Evolutionary conservation across 1,140 invertebrate genomes (phyloP).

Genomic region (Ceratitis capitata): DNA sequence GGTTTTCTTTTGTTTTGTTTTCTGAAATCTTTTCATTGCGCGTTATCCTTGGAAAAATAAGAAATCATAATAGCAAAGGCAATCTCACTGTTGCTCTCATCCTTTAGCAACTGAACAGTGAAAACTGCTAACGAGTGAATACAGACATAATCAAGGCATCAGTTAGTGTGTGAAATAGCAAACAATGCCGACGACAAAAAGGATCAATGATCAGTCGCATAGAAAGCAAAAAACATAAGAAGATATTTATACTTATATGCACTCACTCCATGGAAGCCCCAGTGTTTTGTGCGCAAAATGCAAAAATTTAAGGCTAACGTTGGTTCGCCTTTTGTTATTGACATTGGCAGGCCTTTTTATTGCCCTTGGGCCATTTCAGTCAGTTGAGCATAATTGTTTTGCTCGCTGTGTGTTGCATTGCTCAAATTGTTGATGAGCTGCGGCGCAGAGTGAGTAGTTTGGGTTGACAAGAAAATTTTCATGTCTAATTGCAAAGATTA

Average conservation of each 20-base stretch:
- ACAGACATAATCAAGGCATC: conserved; percentile 32
- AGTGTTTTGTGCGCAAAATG: background rate
- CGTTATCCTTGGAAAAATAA: conserved; percentile 29
- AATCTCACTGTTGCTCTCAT: background rate
- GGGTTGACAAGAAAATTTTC: conserved; percentile 24
- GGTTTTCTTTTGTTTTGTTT: too few species aligned
- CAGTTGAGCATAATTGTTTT: conserved; percentile 22
- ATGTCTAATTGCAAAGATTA: conserved; percentile 7
- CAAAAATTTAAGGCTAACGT: background rate
- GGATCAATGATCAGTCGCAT: background rate
- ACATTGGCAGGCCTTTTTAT: conserved; percentile 36
- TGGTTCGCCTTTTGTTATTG: background rate
- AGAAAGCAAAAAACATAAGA: background rate
- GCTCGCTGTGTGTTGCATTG: conserved; percentile 14
- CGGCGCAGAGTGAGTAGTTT: background rate
- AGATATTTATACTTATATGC: too few species aligned
- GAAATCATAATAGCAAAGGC: conserved; percentile 5
- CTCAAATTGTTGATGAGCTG: background rate
- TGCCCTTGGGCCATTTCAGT: conserved; percentile 37
- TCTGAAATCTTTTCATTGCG: background rate
- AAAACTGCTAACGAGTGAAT: conserved; percentile 33
- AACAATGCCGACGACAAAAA: conserved; percentile 11
- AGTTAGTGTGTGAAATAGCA: conserved; percentile 32
- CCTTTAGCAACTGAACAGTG: conserved; percentile 5
- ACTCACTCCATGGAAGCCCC: background rate